phyloP scores from a whole-genome alignment of 2,888 invertebrate species.

The Bellardia bayeri region DNA sequence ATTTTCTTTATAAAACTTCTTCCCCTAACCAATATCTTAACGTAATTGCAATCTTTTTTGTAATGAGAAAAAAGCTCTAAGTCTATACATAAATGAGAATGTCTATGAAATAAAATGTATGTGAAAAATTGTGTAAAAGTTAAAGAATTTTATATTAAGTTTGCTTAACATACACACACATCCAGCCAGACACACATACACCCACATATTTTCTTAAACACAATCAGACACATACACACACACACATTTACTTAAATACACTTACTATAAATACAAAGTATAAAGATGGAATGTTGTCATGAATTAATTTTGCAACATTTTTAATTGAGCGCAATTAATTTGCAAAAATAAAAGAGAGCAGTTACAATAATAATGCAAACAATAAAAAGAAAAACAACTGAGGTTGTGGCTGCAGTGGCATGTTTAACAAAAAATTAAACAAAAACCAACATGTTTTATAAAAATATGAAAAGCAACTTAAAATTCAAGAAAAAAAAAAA shows the following conservation, averaged over 20 bases:
- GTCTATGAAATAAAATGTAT: constrained; percentile 44
- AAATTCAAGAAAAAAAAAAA: background rate
- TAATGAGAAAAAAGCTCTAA: constrained; percentile 32
- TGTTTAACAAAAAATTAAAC: background rate
- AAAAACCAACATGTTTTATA: background rate
- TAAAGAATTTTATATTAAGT: constrained; percentile 60
- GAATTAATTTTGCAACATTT: constrained; percentile 83
- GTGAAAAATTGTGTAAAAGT: constrained; percentile 44
- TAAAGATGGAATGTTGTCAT: constrained; percentile 72
- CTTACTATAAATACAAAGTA: constrained; percentile 61
- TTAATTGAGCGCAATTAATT: constrained; percentile 83
- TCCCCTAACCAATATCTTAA: background rate
- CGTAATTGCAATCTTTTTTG: constrained; percentile 10
- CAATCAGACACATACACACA: background rate
- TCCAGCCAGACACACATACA: constrained; percentile 8
- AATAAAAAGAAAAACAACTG: background rate
- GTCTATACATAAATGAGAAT: constrained; percentile 47
- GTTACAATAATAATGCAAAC: background rate
- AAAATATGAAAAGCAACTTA: background rate
- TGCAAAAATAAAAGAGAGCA: constrained; percentile 76
- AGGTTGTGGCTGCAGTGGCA: constrained; percentile 3
- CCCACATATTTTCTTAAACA: background rate
- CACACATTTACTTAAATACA: background rate
- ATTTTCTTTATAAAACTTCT: background rate
- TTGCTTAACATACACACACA: constrained; percentile 52